These are phyloP conservation scores for Microtus oregoni DNA, from an alignment of 2,113 vertebrate species.

Conservation along the genomic window DNA sequence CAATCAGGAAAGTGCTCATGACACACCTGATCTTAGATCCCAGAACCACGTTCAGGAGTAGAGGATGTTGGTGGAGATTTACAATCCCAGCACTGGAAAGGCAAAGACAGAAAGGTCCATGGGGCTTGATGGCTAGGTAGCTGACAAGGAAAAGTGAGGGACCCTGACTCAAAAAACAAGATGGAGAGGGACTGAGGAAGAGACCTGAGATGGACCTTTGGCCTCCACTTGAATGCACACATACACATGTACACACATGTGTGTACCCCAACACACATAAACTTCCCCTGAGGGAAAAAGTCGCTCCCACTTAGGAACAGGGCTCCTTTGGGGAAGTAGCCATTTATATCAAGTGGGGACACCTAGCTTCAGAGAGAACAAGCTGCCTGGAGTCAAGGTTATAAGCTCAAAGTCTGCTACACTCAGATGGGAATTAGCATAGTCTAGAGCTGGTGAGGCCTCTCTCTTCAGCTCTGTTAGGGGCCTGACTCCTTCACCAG, in stretches of 20 bases:
- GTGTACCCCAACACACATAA: neutral
- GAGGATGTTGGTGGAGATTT: neutral
- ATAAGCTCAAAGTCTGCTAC: neutral
- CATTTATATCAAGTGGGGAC: neutral
- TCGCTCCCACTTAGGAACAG: neutral
- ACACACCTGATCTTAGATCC: neutral
- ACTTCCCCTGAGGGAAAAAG: neutral
- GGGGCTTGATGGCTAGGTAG: neutral
- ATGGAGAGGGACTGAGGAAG: neutral
- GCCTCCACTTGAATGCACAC: neutral
- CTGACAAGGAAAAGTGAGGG: neutral
- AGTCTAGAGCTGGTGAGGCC: neutral
- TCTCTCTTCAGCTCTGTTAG: neutral
- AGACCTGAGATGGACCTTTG: neutral
- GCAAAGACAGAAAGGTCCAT: neutral
- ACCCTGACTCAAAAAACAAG: neutral
- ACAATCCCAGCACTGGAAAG: neutral
- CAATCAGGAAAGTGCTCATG: neutral
- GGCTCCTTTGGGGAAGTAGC: neutral
- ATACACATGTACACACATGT: neutral
- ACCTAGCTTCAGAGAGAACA: too few relatives aligned
- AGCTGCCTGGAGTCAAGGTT: neutral
- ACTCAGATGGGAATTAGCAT: neutral
- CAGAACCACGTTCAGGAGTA: neutral
- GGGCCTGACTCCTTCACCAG: accelerated